phyloP scores from a whole-genome alignment of 1,140 invertebrate genomes.

The Orchesella cincta region DNA sequence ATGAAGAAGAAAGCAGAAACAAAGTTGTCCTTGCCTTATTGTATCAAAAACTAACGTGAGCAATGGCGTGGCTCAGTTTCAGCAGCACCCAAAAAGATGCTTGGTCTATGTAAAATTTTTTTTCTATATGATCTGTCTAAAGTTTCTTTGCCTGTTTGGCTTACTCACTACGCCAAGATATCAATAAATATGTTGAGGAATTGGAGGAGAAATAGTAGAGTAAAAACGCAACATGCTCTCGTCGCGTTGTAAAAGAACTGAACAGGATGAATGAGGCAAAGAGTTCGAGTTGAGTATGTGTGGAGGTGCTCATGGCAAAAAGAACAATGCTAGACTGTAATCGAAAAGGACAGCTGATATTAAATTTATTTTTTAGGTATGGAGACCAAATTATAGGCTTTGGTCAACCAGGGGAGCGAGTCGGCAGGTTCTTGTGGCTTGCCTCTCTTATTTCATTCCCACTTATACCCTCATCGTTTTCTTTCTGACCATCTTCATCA shows the following conservation, averaged over 20 bases:
- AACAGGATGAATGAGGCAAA: constrained; percentile 31
- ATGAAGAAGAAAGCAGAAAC: no score
- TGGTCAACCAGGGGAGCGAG: constrained; percentile 49
- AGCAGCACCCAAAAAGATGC: no score
- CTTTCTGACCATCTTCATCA: constrained; percentile 3
- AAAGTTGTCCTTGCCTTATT: no score
- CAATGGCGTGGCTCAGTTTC: no score
- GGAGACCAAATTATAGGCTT: constrained; percentile 52
- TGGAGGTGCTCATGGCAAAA: constrained; percentile 44
- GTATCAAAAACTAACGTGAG: no score
- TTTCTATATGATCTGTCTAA: no score
- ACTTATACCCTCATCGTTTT: constrained; percentile 6
- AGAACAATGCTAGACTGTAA: constrained; percentile 50
- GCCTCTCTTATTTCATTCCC: constrained; percentile 14
- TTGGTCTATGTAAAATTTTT: neutral
- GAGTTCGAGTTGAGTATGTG: constrained; percentile 20
- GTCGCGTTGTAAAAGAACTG: neutral
- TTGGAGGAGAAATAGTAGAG: no score
- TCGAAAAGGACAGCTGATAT: constrained; percentile 52
- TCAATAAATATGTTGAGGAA: no score
- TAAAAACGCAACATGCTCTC: no score
- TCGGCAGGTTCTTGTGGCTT: constrained; percentile 17
- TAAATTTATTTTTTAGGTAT: constrained; percentile 50
- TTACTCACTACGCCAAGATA: no score
- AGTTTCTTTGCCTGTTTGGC: no score